Evolutionary conservation across 2,797 vertebrate genomes (phyloP), one percentile per base, ranked within the genome.

Genomic region (Eptatretus atami): DNA sequence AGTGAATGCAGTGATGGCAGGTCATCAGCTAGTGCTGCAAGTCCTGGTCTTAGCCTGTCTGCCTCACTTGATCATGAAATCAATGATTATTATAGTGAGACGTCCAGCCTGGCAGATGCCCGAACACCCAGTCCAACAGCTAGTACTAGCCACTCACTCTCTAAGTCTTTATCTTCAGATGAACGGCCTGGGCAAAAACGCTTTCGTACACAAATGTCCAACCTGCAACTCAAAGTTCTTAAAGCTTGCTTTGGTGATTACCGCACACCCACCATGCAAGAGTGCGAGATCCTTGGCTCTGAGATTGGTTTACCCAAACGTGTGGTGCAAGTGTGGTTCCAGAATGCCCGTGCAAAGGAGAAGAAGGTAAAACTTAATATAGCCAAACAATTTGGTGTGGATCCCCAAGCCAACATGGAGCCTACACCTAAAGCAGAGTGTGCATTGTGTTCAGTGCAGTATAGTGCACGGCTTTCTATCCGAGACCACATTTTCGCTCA

Each of bases 321-420:
- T 80, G 92, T 99, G 66, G 92, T 98, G 75, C 92, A 99, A 77
- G 92, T 99, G 73, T 99, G 92, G 92, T 99, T 99, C 78, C 92
- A 99, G 78, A 99, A 99, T 75, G 92, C 92, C 66, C 80, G 92
- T 71, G 88, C 92, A 52, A 99, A 98, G 75, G 92, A 99, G 73
- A 99, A 98, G 77, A 99, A 98, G 76, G 80, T 87, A 67, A 99
- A 98, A 74, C 79, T 99, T 70, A 98, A 84, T 75, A 98, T 99
- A 90, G 92, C 92, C 73, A 99, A 99, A 78, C 92, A 99, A 78
- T 99, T 99, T 68, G 92, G 87, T 76, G 96, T 99, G 74, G 96
- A 88, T 81, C 92, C 95, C 70, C 83, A 87, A 13, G 87, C 81
- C 70, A 95, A 96, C 0, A 87, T 96, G 78, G 96, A 99, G 0